Evolutionary conservation across 2,888 invertebrate species (phyloP), one percentile per base, ranked within the genome.

Genomic region (Bellardia bayeri): DNA sequence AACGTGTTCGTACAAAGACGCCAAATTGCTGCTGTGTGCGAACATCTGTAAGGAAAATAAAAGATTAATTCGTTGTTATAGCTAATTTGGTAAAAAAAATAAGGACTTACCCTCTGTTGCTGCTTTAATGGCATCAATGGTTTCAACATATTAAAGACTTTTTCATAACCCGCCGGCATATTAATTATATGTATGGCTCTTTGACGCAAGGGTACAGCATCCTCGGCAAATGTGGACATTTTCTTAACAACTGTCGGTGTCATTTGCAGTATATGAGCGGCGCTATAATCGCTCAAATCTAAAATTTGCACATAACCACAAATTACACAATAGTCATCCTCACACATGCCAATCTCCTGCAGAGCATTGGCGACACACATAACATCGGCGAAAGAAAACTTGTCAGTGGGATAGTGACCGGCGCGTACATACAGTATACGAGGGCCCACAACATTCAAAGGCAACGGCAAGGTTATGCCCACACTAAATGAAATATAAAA

Each of bases 181-280:
- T 96, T 95, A 54, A 95, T 91, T 40, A 95, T 94, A 89, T 96
- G 95, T 80, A 94, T 93, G n/a, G 94, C 94, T 89, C 94, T 95
- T 33, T 95, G 94, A 45, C 96, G 94, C n/a, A 95, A 91, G 0
- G 96, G 96, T 80, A 95, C 94, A 0, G 94, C 95, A 82, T 95
- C 95, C 92, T 96, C 95, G 30, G 94, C 85, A 88, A 94, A 94
- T 0, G 93, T 92, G 68, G 94, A 93, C 64, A 94, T 93, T 90
- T 95, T 96, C 90, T 95, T 96, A 9, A 95, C 94, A 14, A 95
- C 89, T 0, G 94, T 92, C 14, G 95, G 95, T 0, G 95, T 95
- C 92, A 95, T 94, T 90, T 95, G 95, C 51, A 94, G 93, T 33
- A 95, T 90, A 88, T 95, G 95, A 23, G 92, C 94, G n/a, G 95